These are phyloP conservation scores for Drosophila anomelani DNA, from an alignment of 2,888 invertebrate genomes.

Conservation along the genomic window DNA sequence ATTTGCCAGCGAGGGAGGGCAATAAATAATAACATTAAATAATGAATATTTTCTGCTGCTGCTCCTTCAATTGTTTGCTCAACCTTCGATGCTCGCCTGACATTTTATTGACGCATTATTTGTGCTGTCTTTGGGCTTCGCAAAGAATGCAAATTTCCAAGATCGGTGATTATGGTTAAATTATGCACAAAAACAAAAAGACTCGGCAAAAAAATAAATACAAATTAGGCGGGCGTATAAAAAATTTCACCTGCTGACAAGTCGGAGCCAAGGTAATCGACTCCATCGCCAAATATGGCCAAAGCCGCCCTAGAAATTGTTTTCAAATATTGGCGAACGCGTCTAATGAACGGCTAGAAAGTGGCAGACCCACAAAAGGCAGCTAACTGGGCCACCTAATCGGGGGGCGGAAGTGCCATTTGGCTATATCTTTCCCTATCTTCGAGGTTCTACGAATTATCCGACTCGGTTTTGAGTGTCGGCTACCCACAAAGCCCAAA, in stretches of 20 bases:
- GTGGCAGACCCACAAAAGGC: conserved; percentile 41
- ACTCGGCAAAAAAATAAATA: conserved; percentile 32
- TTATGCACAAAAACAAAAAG: conserved; percentile 57
- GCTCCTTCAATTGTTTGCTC: conserved; percentile 37
- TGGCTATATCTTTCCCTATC: conserved; percentile 22
- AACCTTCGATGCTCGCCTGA: conserved; percentile 46
- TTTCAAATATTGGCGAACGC: conserved; percentile 34
- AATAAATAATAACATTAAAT: conserved; percentile 64
- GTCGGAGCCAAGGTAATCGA: conserved; percentile 66
- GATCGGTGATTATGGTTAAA: conserved; percentile 58
- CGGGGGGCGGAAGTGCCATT: conserved; percentile 56
- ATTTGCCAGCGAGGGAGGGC: conserved; percentile 43
- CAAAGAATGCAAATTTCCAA: conserved; percentile 62
- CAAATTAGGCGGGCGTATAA: conserved; percentile 62
- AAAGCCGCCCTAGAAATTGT: conserved; percentile 62
- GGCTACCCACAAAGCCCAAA: conserved; percentile 53
- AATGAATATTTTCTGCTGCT: conserved; percentile 26
- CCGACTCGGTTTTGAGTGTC: conserved; percentile 22
- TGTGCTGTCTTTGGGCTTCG: conserved; percentile 25
- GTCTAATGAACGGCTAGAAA: conserved; percentile 56
- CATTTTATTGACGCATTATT: conserved; percentile 53
- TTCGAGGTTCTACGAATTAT: conserved; percentile 25
- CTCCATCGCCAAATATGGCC: conserved; percentile 54
- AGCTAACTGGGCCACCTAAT: conserved; percentile 34
- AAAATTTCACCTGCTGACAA: conserved; percentile 71